Base-by-base conservation (phyloP, 2,888 invertebrate genomes). In the Leucophenga maculata region DNA sequence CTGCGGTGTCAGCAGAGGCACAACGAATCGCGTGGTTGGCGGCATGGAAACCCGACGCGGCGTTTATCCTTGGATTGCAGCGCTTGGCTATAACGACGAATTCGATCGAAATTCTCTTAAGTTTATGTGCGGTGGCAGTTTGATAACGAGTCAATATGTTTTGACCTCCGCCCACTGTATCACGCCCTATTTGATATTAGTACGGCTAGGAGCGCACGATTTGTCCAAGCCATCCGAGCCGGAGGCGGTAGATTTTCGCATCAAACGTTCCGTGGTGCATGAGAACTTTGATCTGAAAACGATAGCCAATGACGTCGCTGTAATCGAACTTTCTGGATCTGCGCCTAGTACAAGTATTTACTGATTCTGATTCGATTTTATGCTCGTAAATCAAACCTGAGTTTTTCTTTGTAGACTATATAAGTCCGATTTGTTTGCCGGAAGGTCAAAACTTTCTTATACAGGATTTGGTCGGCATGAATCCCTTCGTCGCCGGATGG, bases 61-160 rank as follows among this genome's bases (percentile, higher is more conserved):
- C 26, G 90, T 93, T 60, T 94, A 94, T 92, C 95, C 95, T 0
- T 95, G 95, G 95, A 92, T 95, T 91, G 94, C 94, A 1, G 94
- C 94, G 11, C 92, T 95, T 74, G 94, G 93, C 80, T 90, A 94
- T 71, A 77, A 73, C 4, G 83, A 85, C 57, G 89, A 89, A 0
- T 74, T 75, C 16, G 81, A 80, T 67, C 88, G 89, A 0, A 92
- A 86, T 59, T 20, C 69, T 0, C 1, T 88, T 0, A 82, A 84
- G 54, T 94, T 93, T 85, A 92, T 93, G 90, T 95, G 95, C 83
- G 94, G 93, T 1, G 95, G 94, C 11, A 92, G 94, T 3, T 87
- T 95, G 20, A 91, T 95, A 32, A 91, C 92, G 6, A 88, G 90
- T 0, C 89, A 90, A 22, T 93, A 93, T 86, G 90, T 95, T 13